A percentile compares a stretch with the other conserved stretches of the same genome.
Evolutionary conservation across 2,113 vertebrate genomes (phyloP).

Genomic region (Tamias sibiricus): DNA sequence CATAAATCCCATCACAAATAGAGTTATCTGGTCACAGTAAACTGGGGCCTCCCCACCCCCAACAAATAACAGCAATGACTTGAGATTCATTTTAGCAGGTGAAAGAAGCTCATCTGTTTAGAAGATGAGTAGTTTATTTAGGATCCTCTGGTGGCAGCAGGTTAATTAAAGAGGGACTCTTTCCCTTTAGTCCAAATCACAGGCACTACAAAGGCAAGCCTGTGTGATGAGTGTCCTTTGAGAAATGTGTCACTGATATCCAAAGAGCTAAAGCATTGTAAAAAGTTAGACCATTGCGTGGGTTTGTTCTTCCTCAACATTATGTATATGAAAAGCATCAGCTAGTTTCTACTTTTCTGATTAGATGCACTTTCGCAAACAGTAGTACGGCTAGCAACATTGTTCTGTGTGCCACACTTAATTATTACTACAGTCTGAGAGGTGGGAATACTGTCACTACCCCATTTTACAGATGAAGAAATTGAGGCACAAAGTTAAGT

Average conservation of each 20-base stretch:
- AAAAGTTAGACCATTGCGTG: background rate
- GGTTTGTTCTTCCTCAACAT: background rate
- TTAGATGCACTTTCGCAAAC: background rate
- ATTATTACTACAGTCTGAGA: background rate
- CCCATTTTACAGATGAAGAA: background rate
- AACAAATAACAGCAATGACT: slow-evolving; percentile 76
- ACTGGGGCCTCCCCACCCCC: background rate
- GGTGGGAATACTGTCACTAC: background rate
- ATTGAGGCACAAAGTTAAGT: background rate
- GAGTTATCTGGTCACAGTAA: slow-evolving; percentile 74
- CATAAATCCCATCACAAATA: slow-evolving; percentile 70
- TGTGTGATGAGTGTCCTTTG: background rate
- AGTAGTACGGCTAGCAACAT: background rate
- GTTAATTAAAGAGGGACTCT: slow-evolving; percentile 75
- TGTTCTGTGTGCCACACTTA: background rate
- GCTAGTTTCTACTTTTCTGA: background rate
- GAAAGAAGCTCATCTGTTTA: slow-evolving; percentile 73
- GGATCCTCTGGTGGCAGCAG: slow-evolving; percentile 74
- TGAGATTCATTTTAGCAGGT: slow-evolving; percentile 69
- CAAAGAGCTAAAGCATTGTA: background rate
- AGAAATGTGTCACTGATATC: background rate
- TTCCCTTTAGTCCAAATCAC: background rate
- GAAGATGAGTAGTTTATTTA: slow-evolving; percentile 75
- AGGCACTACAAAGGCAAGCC: background rate
- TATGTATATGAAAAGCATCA: background rate